These are phyloP conservation scores for Perizoma affinitatum DNA, from an alignment of 2,888 invertebrate species.

Conservation along the genomic window DNA sequence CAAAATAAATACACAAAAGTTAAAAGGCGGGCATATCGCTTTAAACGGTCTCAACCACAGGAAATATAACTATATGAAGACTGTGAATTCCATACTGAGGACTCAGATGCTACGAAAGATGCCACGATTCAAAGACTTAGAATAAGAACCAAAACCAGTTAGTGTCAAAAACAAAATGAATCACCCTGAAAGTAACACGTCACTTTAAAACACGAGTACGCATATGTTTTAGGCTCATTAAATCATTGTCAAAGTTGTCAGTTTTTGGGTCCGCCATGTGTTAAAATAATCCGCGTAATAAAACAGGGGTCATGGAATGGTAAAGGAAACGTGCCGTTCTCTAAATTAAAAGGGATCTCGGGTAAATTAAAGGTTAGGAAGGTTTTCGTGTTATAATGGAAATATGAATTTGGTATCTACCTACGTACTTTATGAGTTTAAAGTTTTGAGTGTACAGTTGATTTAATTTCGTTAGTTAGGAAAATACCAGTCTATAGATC, in stretches of 20 bases:
- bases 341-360: constrained; percentile 70
- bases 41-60: too few relatives aligned
- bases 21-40: too few relatives aligned
- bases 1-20: too few relatives aligned
- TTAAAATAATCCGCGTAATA: constrained; percentile 65
- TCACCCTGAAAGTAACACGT: not conserved
- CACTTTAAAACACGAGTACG: constrained; percentile 8
- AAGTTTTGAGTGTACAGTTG: constrained; percentile 5
- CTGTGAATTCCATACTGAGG: too few relatives aligned
- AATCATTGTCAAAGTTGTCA: constrained; percentile 52
- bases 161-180: not conserved
- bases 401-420: constrained; percentile 35
- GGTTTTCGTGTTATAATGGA: constrained; percentile 47
- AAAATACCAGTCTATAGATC: too few relatives aligned
- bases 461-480: too few relatives aligned
- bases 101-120: too few relatives aligned
- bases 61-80: too few relatives aligned
- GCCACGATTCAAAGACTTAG: too few relatives aligned
- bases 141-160: too few relatives aligned
- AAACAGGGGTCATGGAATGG: constrained; percentile 51
- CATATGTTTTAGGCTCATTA: constrained; percentile 45
- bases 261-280: constrained; percentile 50
- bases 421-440: not conserved
- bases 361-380: constrained; percentile 68
- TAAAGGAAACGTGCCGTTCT: constrained; percentile 62